Base-by-base conservation (phyloP, 2,113 vertebrate species). In the Psilopsiagon aymara region DNA sequence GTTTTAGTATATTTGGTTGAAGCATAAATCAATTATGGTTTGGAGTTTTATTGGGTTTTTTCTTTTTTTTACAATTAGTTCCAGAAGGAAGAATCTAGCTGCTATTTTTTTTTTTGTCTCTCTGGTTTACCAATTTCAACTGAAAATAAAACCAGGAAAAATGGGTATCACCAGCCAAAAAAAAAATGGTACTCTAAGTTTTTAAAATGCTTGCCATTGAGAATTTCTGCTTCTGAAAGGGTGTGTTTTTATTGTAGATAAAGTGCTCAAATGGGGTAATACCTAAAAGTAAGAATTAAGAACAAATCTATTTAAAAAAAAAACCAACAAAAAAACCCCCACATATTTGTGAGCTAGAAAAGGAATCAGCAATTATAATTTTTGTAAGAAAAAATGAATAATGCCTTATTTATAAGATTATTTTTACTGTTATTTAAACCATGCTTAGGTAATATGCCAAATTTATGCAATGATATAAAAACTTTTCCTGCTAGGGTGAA, bases 261-360 rank as follows among this genome's bases (percentile, higher is more conserved):
- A 70, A 71, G 81, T 39, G 29, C 12, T 39, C 2, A 0, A 74
- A 69, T 37, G 20, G 12, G 44, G n/a, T 64, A 18, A n/a, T 63
- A 85, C 8, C 31, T 77, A 29, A 24, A 90, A 85, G 52, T 31
- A 86, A 70, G 20, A 77, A 80, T 11, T 11, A 90, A 62, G 17
- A 73, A 53, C 13, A 69, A 85, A 64, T 1, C 11, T 59, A 21
- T 1, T 3, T 37, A 37, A 37, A 14, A 63, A 66, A 29, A 63
- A 15, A 4, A 4, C 2, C 17, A 47, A 23, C 53, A 59, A 59
- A 13, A 59, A 59, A 53, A 4, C 0, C 1, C 1, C 2, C 15
- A 24, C 10, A 55, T 8, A 14, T 33, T 29, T 47, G 51, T 63
- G 63, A 93, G 64, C 6, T 33, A 31, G 18, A 18, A 14, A 80